phyloP scores from a whole-genome alignment of 1,140 invertebrate genomes.

The Carcinoscorpius rotundicauda region DNA sequence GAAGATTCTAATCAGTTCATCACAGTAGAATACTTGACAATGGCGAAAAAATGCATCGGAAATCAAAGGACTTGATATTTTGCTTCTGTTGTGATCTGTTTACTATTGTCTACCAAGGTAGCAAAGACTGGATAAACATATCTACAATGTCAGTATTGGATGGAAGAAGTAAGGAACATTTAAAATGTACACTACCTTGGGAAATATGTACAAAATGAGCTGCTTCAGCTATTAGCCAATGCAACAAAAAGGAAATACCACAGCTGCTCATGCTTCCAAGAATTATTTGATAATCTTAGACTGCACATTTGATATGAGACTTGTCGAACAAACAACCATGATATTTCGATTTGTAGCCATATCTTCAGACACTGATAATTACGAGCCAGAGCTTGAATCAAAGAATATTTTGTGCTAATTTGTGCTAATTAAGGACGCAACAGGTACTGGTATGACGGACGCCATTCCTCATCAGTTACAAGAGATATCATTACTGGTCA shows the following conservation, averaged over 20 bases:
- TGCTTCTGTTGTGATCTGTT: background rate
- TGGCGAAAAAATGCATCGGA: background rate
- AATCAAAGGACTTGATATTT: background rate
- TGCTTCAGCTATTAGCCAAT: background rate
- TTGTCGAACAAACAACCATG: background rate
- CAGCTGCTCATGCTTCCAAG: background rate
- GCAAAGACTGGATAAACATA: background rate
- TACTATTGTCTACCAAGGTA: background rate
- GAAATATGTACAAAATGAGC: constrained; percentile 1
- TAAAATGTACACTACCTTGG: background rate
- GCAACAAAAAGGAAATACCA: background rate
- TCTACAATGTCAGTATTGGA: background rate
- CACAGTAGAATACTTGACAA: background rate
- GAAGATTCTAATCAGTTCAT: background rate
- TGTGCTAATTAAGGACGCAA: background rate
- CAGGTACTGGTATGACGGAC: too few relatives aligned
- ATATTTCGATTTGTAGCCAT: background rate
- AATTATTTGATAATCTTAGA: background rate
- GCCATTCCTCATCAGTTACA: too few relatives aligned
- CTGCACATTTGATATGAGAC: background rate
- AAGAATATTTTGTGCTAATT: background rate
- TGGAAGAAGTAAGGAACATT: background rate
- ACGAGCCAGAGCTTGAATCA: background rate
- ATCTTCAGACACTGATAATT: background rate
- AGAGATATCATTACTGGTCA: too few relatives aligned